A percentile compares a stretch with the other conserved stretches of the same genome.
These are phyloP conservation scores for Trichopria drosophilae DNA, from an alignment of 2,888 invertebrate genomes.

Conservation along the genomic window DNA sequence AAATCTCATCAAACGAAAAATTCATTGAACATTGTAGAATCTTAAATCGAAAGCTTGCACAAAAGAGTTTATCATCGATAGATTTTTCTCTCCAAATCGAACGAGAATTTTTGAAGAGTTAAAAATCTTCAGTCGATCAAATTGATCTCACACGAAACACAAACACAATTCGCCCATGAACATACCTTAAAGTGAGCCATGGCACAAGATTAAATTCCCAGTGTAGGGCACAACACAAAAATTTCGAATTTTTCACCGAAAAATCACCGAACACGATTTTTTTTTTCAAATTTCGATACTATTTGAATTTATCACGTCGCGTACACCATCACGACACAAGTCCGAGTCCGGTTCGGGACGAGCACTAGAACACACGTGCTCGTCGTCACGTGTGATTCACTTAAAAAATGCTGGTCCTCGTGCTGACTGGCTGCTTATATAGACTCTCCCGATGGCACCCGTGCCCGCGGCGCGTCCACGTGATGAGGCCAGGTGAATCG, in stretches of 20 bases:
- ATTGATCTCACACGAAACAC: too few relatives aligned
- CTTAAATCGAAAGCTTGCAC: too few relatives aligned
- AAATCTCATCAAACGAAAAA: too few relatives aligned
- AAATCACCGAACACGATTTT: too few relatives aligned
- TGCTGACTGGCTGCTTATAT: constrained; percentile 51
- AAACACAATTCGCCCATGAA: background rate
- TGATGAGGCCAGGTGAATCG: constrained; percentile 47
- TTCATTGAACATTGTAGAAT: too few relatives aligned
- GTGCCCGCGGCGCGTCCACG: constrained; percentile 26
- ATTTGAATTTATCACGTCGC: constrained; percentile 36
- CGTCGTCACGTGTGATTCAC: constrained; percentile 37
- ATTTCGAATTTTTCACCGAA: too few relatives aligned
- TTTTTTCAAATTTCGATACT: too few relatives aligned
- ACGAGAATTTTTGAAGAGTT: too few relatives aligned
- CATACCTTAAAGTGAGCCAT: constrained; percentile 24
- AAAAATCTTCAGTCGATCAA: too few relatives aligned
- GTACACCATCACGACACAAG: constrained; percentile 44
- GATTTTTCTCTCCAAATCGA: constrained; percentile 26
- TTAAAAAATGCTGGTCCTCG: constrained; percentile 53
- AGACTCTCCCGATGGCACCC: constrained; percentile 52
- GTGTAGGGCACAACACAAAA: too few relatives aligned
- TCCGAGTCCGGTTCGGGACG: constrained; percentile 20
- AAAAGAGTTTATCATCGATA: too few relatives aligned
- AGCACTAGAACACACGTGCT: constrained; percentile 32
- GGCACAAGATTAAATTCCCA: too few relatives aligned